Conservation (phyloP, 1,140 invertebrate genomes). For the Saccostrea echinata region DNA sequence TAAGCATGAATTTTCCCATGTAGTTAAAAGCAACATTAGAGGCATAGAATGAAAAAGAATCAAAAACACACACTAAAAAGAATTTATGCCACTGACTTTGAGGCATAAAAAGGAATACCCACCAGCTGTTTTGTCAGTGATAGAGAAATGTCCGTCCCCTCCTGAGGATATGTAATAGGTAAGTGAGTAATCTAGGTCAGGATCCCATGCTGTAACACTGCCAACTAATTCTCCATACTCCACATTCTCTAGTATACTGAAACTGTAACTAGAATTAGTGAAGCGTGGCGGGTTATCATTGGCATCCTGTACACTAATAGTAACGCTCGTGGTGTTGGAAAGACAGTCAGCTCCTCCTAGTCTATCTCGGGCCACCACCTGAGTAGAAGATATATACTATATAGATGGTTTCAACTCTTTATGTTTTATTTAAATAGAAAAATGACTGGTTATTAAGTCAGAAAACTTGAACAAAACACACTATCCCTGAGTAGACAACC, state of each 20-base stretch:
- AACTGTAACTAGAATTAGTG: constrained; percentile 75
- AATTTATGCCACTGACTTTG: too few relatives aligned
- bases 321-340: constrained; percentile 3
- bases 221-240: constrained; percentile 45
- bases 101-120: neutral
- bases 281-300: constrained; percentile 78
- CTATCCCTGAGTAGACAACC: too few relatives aligned
- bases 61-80: too few relatives aligned
- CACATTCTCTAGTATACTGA: constrained; percentile 56
- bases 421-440: too few relatives aligned
- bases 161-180: constrained; percentile 51
- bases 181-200: constrained; percentile 49
- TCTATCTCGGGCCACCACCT: constrained; percentile 44
- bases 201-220: constrained; percentile 54
- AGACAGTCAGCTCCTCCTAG: neutral
- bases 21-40: too few relatives aligned
- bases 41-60: too few relatives aligned
- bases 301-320: constrained; percentile 59
- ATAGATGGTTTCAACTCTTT: too few relatives aligned
- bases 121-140: constrained; percentile 55
- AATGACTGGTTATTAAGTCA: too few relatives aligned
- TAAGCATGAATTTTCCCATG: too few relatives aligned
- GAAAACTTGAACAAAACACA: too few relatives aligned
- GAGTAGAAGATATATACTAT: too few relatives aligned
- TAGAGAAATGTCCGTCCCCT: constrained; percentile 59